Evolutionary conservation across 2,113 vertebrate species (phyloP).

Genomic region (Mystacornis crossleyi): DNA sequence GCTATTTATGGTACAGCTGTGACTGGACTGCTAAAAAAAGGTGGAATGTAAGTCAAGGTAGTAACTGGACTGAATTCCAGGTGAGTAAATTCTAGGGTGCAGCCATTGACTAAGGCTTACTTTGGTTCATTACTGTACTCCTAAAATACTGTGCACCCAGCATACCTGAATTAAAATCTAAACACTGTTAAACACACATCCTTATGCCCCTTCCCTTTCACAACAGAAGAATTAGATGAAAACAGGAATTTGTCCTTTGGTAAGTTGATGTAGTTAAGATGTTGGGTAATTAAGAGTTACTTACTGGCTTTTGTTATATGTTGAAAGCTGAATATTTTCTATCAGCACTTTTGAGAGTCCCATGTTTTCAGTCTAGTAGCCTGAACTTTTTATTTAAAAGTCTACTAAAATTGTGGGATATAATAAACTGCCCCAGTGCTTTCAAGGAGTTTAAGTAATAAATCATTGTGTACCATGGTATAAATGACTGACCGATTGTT

Average conservation of each 20-base stretch:
- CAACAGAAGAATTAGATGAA: not conserved
- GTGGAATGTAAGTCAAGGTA: not conserved
- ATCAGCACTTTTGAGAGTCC: not conserved
- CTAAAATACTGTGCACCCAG: not conserved
- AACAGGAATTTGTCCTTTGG: not conserved
- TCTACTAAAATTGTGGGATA: not conserved
- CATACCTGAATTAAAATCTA: not conserved
- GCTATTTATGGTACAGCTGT: not conserved
- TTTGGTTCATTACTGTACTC: not conserved
- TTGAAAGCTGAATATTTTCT: not conserved
- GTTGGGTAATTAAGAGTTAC: not conserved
- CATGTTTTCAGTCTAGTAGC: not conserved
- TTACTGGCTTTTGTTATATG: not conserved
- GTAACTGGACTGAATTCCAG: not conserved
- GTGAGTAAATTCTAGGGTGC: not conserved
- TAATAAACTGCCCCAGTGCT: not conserved
- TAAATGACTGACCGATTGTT: not conserved
- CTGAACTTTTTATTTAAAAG: not conserved
- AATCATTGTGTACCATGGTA: not conserved
- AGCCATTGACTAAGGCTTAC: not conserved
- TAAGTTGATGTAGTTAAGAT: not conserved
- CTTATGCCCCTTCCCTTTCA: not conserved
- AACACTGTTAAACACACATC: not conserved
- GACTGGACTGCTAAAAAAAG: not conserved
- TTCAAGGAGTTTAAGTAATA: not conserved